phyloP scores from a whole-genome alignment of 1,140 invertebrate species.

The Xylocopa sonorina region DNA sequence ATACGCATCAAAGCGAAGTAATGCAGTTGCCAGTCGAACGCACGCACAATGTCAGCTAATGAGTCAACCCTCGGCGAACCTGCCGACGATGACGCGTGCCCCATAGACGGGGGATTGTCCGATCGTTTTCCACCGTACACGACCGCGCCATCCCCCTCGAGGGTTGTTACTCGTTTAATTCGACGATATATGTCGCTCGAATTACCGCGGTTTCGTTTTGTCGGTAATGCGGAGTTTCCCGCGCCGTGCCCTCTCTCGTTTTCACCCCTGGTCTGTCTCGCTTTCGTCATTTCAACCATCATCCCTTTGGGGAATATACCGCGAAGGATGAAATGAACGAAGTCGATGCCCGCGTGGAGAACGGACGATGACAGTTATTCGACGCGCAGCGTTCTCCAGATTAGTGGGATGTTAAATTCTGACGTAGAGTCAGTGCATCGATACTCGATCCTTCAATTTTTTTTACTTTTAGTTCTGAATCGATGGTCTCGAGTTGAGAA shows the following conservation, averaged over 20 bases:
- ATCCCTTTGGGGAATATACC: no score
- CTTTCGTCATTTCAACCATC: no score
- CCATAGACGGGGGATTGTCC: constrained; percentile 26
- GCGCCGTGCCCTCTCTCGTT: no score
- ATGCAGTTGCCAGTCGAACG: constrained; percentile 53
- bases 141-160: not conserved
- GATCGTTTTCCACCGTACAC: constrained; percentile 35
- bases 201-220: constrained; percentile 26
- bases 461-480: no score
- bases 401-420: no score
- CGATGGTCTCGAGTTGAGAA: no score
- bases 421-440: no score
- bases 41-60: constrained; percentile 50
- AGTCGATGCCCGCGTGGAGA: not conserved
- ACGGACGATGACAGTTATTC: not conserved
- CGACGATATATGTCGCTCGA: constrained; percentile 26
- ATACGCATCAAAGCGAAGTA: constrained; percentile 46
- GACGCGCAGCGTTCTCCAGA: no score
- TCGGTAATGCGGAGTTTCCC: not conserved
- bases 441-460: no score
- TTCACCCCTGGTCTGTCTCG: no score
- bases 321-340: no score
- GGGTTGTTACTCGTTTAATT: constrained; percentile 27
- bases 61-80: constrained; percentile 42
- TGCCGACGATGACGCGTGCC: constrained; percentile 41